phyloP scores from a whole-genome alignment of 2,797 vertebrate species.

The Myotis myotis region DNA sequence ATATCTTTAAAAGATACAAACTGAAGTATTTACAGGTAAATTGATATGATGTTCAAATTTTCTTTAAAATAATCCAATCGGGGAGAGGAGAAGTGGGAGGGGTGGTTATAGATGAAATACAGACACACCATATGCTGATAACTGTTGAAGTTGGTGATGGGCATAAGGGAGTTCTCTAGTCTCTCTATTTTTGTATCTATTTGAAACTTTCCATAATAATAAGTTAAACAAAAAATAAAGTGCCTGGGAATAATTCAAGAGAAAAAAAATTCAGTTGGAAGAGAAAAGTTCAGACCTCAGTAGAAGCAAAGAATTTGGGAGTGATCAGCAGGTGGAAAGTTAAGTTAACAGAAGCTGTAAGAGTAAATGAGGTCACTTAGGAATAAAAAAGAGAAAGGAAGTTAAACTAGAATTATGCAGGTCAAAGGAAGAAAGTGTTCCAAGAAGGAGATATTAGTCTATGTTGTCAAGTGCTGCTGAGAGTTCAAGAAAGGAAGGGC shows the following conservation, averaged over 20 bases:
- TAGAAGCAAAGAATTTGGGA: background rate
- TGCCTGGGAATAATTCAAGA: background rate
- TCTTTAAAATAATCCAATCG: conserved; percentile 6
- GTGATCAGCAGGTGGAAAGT: background rate
- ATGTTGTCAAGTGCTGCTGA: background rate
- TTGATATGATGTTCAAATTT: background rate
- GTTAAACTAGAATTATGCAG: background rate
- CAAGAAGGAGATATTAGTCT: background rate
- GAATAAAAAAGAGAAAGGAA: background rate
- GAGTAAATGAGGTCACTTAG: background rate
- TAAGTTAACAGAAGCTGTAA: background rate
- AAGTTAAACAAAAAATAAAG: conserved; percentile 14
- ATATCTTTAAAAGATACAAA: conserved; percentile 13
- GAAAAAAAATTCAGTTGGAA: background rate
- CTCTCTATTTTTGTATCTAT: background rate
- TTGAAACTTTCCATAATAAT: conserved; percentile 8
- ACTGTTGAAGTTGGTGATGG: background rate
- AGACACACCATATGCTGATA: background rate
- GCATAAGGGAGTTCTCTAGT: background rate
- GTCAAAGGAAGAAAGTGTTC: background rate
- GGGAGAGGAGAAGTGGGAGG: background rate
- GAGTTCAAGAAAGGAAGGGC: background rate
- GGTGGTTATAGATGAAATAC: background rate
- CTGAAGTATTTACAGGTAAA: background rate
- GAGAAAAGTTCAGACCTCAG: background rate